Conservation (phyloP, 2,113 vertebrate genomes). For the Petrocephalus microphthalmus region DNA sequence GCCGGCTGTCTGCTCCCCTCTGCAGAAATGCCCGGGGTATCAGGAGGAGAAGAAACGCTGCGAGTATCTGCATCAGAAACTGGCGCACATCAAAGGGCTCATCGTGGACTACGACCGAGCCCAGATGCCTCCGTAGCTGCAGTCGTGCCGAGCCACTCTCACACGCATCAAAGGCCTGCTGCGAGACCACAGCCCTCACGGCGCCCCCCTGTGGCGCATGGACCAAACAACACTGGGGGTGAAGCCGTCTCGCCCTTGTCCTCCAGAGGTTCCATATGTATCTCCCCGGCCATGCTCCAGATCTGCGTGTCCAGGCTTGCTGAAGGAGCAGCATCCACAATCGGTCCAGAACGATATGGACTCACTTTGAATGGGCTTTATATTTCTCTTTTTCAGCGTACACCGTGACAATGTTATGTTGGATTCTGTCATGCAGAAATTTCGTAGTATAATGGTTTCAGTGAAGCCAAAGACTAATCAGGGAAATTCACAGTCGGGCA, state of each 20-base stretch:
- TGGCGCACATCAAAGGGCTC: constrained; percentile 76
- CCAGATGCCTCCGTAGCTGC: constrained; percentile 51
- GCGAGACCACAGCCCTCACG: neutral
- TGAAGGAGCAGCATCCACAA: neutral
- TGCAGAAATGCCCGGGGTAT: constrained; percentile 70
- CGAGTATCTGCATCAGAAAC: constrained; percentile 76
- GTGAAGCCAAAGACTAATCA: neutral
- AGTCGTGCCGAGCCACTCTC: constrained; percentile 19
- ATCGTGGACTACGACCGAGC: constrained; percentile 72
- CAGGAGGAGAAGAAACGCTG: constrained; percentile 74
- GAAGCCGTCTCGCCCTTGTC: neutral
- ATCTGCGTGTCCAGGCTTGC: neutral
- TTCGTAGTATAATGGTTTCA: neutral
- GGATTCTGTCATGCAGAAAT: neutral
- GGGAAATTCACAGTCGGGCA: neutral
- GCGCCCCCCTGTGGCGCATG: neutral
- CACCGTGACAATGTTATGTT: neutral
- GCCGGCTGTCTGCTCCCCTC: constrained; percentile 6
- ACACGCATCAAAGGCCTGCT: neutral
- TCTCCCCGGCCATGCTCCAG: neutral
- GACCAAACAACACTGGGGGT: neutral
- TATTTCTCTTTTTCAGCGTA: neutral
- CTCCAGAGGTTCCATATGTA: neutral
- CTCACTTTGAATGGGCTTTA: no score
- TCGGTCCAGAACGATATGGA: neutral